Evolutionary conservation across 2,113 vertebrate genomes (phyloP), one percentile per base, ranked within the genome.

Genomic region (Calidris pugnax): DNA sequence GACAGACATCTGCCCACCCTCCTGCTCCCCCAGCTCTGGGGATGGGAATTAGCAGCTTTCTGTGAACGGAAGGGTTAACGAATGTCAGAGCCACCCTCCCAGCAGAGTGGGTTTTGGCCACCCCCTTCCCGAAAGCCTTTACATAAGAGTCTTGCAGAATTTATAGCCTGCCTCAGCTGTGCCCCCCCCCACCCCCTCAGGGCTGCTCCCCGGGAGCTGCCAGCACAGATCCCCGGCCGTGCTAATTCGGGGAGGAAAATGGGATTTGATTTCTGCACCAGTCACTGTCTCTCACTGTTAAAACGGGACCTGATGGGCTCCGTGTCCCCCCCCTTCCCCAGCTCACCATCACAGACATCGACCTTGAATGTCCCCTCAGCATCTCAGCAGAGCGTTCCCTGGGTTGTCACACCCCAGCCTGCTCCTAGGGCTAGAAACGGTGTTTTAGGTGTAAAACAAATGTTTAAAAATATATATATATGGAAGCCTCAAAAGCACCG

Each of bases 71-170:
- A 81, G 87, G 89, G 90, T 81, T 87, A 79, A 88, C 0, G 3
- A 14, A 6, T 8, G 26, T 21, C 74, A n/a, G 43, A 81, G 89
- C 20, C 84, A 26, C 53, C 82, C 68, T n/a, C 30, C 4, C 47
- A 62, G 77, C 57, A 4, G 21, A 33, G 37, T 0, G 7, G 14
- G 24, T 8, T 33, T 23, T 33, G 51, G 57, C 66, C 47, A 56
- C 47, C 74, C 39, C 77, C 48, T 48, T 45, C 78, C 1, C 1
- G 4, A 71, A 43, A 76, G 66, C 77, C 69, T 75, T 97, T 96
- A 85, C 85, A 48, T 90, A 93, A 97, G 77, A 80, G 22, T 35
- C 51, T 20, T 86, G 94, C 89, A 85, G 93, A 87, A 85, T 83
- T 85, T 23, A 85, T 92, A 71, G 93, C 71, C 94, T 39, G 79